Conservation (phyloP, 2,113 vertebrate species). For the Mesembrinibis cayennensis region DNA sequence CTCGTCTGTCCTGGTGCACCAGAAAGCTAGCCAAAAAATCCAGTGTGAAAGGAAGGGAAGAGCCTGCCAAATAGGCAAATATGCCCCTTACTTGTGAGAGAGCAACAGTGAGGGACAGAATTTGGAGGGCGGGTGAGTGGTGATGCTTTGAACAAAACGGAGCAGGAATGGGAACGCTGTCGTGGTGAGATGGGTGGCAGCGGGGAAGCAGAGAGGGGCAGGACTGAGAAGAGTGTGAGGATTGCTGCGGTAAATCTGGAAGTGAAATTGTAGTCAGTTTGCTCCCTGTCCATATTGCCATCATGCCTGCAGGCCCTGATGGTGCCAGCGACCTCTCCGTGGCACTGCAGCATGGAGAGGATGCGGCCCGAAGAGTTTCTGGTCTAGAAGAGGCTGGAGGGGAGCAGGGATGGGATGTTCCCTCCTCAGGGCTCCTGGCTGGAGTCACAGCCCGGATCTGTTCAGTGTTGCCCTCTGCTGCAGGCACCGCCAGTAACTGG, state of each 20-base stretch:
- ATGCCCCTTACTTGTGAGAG: not conserved
- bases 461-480: conserved; percentile 31
- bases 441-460: not conserved
- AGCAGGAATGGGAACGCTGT: not conserved
- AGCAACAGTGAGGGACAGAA: not conserved
- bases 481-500: not conserved
- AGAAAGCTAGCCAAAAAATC: not conserved
- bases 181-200: not conserved
- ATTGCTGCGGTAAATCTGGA: not conserved
- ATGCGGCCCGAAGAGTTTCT: not conserved
- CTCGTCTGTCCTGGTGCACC: not conserved
- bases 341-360: not conserved
- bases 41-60: not conserved
- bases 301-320: not conserved
- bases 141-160: not conserved
- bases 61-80: not conserved
- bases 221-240: not conserved
- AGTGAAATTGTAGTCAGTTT: not conserved
- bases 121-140: not conserved
- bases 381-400: not conserved
- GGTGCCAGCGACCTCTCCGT: not conserved
- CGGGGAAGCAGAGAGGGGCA: not conserved
- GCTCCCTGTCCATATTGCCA: fast-evolving
- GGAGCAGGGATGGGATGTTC: not conserved
- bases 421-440: not conserved